Conservation (phyloP, 1,140 invertebrate genomes). For the Neotoxoptera formosana region DNA sequence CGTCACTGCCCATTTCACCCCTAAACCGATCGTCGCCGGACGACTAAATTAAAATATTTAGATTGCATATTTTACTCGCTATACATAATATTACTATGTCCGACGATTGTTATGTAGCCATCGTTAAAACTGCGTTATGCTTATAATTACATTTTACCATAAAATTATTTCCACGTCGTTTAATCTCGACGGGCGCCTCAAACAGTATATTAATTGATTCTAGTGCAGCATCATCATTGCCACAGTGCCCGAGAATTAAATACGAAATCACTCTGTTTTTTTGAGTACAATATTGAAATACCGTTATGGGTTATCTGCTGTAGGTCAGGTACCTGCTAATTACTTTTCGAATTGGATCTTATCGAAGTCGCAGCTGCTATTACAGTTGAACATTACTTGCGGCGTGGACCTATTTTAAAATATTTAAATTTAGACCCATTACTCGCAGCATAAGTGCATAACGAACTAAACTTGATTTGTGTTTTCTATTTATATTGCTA, state of each 20-base stretch:
- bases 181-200: not conserved
- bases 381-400: not conserved
- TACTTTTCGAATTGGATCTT: not conserved
- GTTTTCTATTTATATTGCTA: constrained; percentile 18
- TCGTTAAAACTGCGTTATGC: not conserved
- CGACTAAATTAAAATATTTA: not conserved
- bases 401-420: not conserved
- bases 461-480: not conserved
- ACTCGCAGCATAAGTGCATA: not conserved
- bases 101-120: not conserved
- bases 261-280: too few species aligned
- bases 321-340: not conserved
- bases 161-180: not conserved
- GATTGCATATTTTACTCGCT: not conserved
- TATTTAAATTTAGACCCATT: constrained; percentile 7
- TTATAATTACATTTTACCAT: too few species aligned
- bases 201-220: not conserved
- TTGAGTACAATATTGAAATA: not conserved
- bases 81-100: not conserved
- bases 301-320: too few species aligned
- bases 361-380: not conserved
- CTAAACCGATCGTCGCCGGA: not conserved
- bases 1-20: not conserved
- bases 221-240: not conserved
- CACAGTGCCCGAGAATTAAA: too few species aligned